Evolutionary conservation across 1,140 invertebrate genomes (phyloP).

Genomic region (Cepaea nemoralis): DNA sequence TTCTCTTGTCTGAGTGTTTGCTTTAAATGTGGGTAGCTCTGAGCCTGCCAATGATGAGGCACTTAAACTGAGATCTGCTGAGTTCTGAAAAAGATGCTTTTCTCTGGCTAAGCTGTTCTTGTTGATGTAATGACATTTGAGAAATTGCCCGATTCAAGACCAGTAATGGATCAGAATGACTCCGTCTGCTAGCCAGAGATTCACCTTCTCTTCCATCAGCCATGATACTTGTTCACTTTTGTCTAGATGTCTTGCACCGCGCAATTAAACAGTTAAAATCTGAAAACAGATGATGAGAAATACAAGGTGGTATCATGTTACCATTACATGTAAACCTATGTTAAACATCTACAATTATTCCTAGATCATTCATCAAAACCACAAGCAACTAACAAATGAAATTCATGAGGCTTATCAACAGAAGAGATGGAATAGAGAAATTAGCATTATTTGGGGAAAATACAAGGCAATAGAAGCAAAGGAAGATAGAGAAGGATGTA

Average conservation of each 20-base stretch:
- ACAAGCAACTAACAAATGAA: too few relatives aligned
- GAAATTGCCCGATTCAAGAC: slow-evolving; percentile 55
- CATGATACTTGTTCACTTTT: slow-evolving; percentile 42
- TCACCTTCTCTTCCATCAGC: slow-evolving; percentile 47
- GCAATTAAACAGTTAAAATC: neutral
- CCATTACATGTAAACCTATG: too few relatives aligned
- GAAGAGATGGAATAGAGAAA: too few relatives aligned
- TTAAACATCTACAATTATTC: too few relatives aligned
- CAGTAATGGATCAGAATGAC: slow-evolving; percentile 57
- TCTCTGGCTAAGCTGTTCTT: slow-evolving; percentile 42
- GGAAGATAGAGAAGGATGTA: too few relatives aligned
- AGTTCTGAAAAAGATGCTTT: slow-evolving; percentile 41
- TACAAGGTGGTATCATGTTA: too few relatives aligned
- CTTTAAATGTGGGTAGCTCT: slow-evolving; percentile 34
- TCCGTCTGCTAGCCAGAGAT: slow-evolving; percentile 47
- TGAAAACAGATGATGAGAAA: neutral
- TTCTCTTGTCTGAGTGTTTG: slow-evolving; percentile 28
- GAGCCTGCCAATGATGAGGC: slow-evolving; percentile 19
- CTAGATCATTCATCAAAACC: too few relatives aligned
- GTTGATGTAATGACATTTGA: slow-evolving; percentile 48
- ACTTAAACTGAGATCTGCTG: slow-evolving; percentile 48
- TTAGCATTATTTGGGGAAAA: too few relatives aligned
- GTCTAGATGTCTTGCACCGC: neutral
- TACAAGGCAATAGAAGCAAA: too few relatives aligned
- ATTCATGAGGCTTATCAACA: too few relatives aligned